Evolutionary conservation across 2,888 invertebrate genomes (phyloP), one percentile per base, ranked within the genome.

Genomic region (Caenorhabditis uteleia): DNA sequence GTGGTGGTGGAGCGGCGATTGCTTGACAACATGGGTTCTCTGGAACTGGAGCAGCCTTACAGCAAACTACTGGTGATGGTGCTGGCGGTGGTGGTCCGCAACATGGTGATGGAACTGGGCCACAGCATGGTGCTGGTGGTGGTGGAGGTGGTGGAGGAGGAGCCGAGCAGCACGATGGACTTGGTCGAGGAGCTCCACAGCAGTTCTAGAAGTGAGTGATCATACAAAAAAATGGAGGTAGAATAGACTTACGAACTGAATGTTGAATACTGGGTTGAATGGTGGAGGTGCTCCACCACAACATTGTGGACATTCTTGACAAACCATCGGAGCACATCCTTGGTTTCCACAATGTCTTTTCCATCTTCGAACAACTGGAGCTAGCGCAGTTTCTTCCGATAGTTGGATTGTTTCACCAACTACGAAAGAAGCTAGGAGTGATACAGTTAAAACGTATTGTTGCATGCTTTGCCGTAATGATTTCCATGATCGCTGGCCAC

Each of bases 11-110:
- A 12, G 42, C 31, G 12, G 50, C 50, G 12, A 60, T 33, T 3
- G 39, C 55, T 54, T 73, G 73, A 40, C 73, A 73, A 38, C 73
- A 73, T 14, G 73, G 73, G 31, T 73, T 73, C 27, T 69, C 73
- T 21, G 73, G 73, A 20, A 58, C 59, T 48, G 73, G 73, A 12
- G 70, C 67, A 20, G 57, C 47, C 38, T 69, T 68, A 39, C 73
- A 73, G 42, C 73, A 73, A 2, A 51, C 26, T 2, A 68, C 31
- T 47, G 73, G 57, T 10, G 73, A 61, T 34, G 60, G 48, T 6
- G 53, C 21, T 29, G 58, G 56, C 12, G 50, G 55, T 25, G 59
- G 44, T 42, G 40, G 51, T 31, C 44, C 36, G 25, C 58, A 53
- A 27, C 48, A 51, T 33, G 50, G 43, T 18, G 45, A 42, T 36